phyloP scores from a whole-genome alignment of 2,113 vertebrate genomes.

The Chaetodon trifascialis region DNA sequence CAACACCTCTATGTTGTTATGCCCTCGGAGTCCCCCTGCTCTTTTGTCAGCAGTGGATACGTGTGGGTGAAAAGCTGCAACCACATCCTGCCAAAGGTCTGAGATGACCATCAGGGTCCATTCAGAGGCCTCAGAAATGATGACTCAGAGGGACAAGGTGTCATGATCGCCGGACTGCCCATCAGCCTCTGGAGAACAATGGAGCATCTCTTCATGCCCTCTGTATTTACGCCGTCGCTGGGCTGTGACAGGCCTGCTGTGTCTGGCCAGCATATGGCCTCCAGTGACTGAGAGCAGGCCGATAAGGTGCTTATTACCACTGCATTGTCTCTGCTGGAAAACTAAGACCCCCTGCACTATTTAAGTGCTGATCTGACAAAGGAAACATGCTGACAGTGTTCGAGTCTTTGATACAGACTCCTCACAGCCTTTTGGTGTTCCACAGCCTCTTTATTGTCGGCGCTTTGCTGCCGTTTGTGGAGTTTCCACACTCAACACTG shows the following conservation, averaged over 20 bases:
- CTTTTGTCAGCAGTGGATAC: conserved; percentile 36
- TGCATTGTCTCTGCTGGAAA: conserved; percentile 62
- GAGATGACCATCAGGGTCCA: conserved; percentile 48
- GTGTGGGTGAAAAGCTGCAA: conserved; percentile 35
- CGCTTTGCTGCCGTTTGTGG: conserved; percentile 36
- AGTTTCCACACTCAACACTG: conserved; percentile 45
- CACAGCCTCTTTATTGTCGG: background rate
- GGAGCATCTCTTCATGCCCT: conserved; percentile 63
- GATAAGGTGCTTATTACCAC: conserved; percentile 55
- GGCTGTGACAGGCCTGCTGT: conserved; percentile 67
- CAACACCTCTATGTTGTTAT: conserved; percentile 60
- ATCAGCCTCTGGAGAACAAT: conserved; percentile 72
- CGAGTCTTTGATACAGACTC: conserved; percentile 8
- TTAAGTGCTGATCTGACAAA: conserved; percentile 27
- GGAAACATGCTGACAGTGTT: background rate
- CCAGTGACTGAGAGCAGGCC: conserved; percentile 58
- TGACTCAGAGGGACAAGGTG: conserved; percentile 59
- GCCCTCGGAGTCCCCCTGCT: background rate
- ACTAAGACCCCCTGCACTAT: conserved; percentile 9
- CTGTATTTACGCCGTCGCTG: conserved; percentile 64
- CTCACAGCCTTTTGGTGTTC: conserved; percentile 18
- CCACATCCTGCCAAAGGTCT: conserved; percentile 45
- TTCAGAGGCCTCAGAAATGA: conserved; percentile 46
- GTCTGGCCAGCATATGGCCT: conserved; percentile 80
- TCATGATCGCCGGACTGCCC: conserved; percentile 43